Percentiles rank a stretch among this genome's conserved stretches.
Evolutionary conservation across 2,113 vertebrate genomes (phyloP).

Genomic region (Charadrius vociferus): DNA sequence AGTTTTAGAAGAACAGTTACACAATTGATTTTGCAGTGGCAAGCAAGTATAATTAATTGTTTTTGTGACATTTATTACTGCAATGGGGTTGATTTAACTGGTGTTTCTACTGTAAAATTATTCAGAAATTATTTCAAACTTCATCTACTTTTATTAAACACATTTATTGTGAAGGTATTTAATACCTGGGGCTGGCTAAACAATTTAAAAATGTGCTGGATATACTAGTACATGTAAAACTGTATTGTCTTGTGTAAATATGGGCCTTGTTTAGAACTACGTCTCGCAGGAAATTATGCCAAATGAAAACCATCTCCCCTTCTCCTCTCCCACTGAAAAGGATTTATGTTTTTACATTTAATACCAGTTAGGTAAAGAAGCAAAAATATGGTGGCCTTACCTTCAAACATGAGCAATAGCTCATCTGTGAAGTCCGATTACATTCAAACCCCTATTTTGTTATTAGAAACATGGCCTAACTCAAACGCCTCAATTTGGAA

Average conservation of each 20-base stretch:
- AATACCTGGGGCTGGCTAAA: conserved; percentile 69
- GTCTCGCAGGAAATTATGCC: conserved; percentile 81
- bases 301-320: conserved; percentile 84
- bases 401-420: conserved; percentile 57
- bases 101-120: conserved; percentile 82
- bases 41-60: conserved; percentile 74
- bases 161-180: conserved; percentile 72
- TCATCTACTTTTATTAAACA: conserved; percentile 80
- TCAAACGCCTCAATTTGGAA: conserved; percentile 3
- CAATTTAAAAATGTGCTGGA: conserved; percentile 71
- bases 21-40: conserved; percentile 82
- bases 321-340: conserved; percentile 66
- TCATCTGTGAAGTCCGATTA: conserved; percentile 53
- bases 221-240: conserved; percentile 70
- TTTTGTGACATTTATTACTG: conserved; percentile 79
- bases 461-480: conserved; percentile 28
- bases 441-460: conserved; percentile 35
- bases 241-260: conserved; percentile 77
- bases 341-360: conserved; percentile 81
- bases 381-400: conserved; percentile 60
- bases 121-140: conserved; percentile 80
- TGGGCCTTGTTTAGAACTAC: conserved; percentile 74
- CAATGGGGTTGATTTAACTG: conserved; percentile 78
- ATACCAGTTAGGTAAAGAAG: conserved; percentile 70
- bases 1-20: conserved; percentile 76